Evolutionary conservation across 2,797 vertebrate species (phyloP), one percentile per base, ranked within the genome.

Genomic region (Percopsis omiscomaycus): DNA sequence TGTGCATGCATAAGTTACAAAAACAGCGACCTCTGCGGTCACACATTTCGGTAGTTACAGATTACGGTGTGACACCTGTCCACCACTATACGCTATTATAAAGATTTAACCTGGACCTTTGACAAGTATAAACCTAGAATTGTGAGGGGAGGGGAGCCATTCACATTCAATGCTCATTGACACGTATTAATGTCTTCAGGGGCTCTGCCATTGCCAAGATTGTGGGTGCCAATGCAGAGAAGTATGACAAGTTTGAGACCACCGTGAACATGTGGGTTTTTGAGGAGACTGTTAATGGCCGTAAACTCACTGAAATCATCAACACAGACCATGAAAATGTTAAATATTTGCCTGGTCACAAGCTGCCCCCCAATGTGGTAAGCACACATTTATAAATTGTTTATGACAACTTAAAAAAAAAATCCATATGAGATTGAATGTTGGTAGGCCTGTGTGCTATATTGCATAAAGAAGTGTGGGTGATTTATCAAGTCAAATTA

Each of bases 131-230:
- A 22, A 22, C 22, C 22, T 22, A 22, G 22, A 22, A 22, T 22
- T 22, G 22, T 22, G 22, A 22, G 1, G 22, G 22, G 22, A 1
- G 1, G 22, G 22, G 0, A 1, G 32, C 4, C 32, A 37, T 37
- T 37, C 32, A 37, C 32, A 37, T 4, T 37, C 32, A 37, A 37
- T 6, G 12, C 30, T 64, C 30, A 42, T 11, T 16, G 5, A 8
- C 53, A 27, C 67, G 30, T 73, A 55, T 47, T 47, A 2, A 0
- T 65, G 16, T 80, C 48, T 30, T 22, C 90, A 99, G 97, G 97
- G 97, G 97, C 79, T 97, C 96, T 10, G 97, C 94, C 85, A 98
- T 98, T 45, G 97, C 96, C 86, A 98, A 97, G 90, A 97, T 98
- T 1, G 94, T 95, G 8, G 97, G 96, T 1, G 86, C 81, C 76